Evolutionary conservation across 2,113 vertebrate species (phyloP).

Genomic region (Sclerurus mexicanus): DNA sequence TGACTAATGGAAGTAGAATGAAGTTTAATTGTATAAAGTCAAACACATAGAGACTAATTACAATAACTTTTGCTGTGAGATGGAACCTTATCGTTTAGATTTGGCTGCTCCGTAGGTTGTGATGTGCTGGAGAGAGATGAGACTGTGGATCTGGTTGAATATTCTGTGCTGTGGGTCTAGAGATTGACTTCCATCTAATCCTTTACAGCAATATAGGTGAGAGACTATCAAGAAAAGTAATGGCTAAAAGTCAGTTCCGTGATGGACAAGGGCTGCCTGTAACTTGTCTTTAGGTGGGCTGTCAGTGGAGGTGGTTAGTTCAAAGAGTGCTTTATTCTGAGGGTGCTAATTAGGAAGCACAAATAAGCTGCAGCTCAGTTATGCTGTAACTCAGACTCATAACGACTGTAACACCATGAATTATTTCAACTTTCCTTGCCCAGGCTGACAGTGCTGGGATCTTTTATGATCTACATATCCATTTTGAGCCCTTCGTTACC

Average conservation of each 20-base stretch:
- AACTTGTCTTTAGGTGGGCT: background rate
- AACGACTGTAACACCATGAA: background rate
- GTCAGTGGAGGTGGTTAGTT: background rate
- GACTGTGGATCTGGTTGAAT: background rate
- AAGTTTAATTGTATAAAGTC: conserved; percentile 34
- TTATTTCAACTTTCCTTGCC: background rate
- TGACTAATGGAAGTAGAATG: conserved; percentile 12
- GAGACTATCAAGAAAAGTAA: background rate
- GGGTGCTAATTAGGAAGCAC: background rate
- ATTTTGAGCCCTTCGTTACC: background rate
- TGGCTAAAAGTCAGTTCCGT: background rate
- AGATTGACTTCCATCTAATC: background rate
- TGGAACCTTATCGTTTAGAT: background rate
- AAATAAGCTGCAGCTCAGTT: background rate
- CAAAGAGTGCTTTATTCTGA: background rate
- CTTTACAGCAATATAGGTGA: background rate
- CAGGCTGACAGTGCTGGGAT: background rate
- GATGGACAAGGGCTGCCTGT: background rate
- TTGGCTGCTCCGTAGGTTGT: background rate
- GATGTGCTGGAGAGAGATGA: background rate
- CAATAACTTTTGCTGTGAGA: background rate
- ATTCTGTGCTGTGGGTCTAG: background rate
- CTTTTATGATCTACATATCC: background rate
- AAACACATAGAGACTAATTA: background rate
- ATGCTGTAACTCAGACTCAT: background rate